Percentiles rank a stretch among this genome's conserved stretches.
Evolutionary conservation across 1,140 invertebrate species (phyloP).

Genomic region (Triops longicaudatus): DNA sequence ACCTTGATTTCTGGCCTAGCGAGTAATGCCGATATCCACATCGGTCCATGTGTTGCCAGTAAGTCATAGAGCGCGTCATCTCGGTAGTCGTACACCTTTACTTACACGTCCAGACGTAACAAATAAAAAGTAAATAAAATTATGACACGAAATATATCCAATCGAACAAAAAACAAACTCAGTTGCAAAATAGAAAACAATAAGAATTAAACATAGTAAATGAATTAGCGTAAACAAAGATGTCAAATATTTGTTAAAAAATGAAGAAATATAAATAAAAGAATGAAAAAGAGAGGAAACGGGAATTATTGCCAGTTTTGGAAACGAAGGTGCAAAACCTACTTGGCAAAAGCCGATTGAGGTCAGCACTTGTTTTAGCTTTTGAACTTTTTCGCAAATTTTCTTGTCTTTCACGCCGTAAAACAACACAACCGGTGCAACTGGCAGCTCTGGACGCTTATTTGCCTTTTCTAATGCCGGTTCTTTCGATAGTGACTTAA

Average conservation of each 20-base stretch:
- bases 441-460: background rate
- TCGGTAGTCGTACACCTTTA: background rate
- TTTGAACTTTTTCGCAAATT: background rate
- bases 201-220: too few species aligned
- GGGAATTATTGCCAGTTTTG: background rate
- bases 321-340: background rate
- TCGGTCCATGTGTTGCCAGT: background rate
- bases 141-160: too few species aligned
- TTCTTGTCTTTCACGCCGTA: background rate
- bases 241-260: too few species aligned
- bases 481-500: background rate
- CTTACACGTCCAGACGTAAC: background rate
- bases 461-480: background rate
- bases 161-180: too few species aligned
- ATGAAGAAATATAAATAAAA: background rate
- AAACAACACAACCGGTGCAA: background rate
- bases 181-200: too few species aligned
- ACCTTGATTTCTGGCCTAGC: background rate
- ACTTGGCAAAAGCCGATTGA: conserved; percentile 3
- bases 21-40: background rate
- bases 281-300: background rate
- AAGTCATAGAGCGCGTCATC: background rate
- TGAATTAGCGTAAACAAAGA: too few species aligned
- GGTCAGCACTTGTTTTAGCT: background rate
- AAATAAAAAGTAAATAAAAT: too few species aligned